Evolutionary conservation across 53 echinoderm and acorn worm species (phyloP).

Genomic region (Arbacia lixula): DNA sequence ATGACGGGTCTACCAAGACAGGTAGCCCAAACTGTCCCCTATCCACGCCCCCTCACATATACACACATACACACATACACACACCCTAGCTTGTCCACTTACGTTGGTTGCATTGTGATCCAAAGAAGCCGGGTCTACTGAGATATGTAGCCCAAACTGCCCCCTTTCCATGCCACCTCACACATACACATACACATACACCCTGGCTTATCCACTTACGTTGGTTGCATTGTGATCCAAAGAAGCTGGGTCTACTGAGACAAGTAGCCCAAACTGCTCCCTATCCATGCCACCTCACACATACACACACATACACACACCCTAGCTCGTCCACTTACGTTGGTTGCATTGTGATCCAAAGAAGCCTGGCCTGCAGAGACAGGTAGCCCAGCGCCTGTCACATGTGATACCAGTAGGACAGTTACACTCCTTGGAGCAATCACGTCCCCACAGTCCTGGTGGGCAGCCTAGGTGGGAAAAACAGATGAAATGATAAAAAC

Average conservation of each 20-base stretch:
- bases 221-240: no score
- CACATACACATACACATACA: no score
- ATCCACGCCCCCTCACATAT: no score
- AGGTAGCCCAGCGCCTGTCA: slow-evolving; percentile 73
- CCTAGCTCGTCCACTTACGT: slow-evolving; percentile 76
- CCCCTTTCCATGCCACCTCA: no score
- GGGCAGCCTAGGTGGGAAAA: slow-evolving; percentile 72
- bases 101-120: slow-evolving; percentile 81
- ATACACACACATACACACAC: no score
- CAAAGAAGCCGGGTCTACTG: slow-evolving; percentile 88
- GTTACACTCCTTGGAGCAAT: slow-evolving; percentile 74
- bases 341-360: slow-evolving; percentile 86
- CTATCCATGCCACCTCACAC: no score
- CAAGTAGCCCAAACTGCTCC: no score
- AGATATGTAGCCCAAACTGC: slow-evolving; percentile 84
- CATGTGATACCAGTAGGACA: slow-evolving; percentile 88
- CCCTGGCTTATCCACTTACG: slow-evolving; percentile 77
- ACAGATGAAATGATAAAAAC: background rate
- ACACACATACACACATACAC: no score
- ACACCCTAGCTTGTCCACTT: no score
- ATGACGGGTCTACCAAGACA: no score
- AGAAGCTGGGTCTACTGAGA: no score
- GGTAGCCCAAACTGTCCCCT: no score
- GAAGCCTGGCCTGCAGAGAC: slow-evolving; percentile 83
- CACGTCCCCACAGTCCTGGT: slow-evolving; percentile 70